Percentiles rank a stretch among this genome's conserved stretches.
Evolutionary conservation across 2,888 invertebrate genomes (phyloP).

Genomic region (Pseudanteris insignis): DNA sequence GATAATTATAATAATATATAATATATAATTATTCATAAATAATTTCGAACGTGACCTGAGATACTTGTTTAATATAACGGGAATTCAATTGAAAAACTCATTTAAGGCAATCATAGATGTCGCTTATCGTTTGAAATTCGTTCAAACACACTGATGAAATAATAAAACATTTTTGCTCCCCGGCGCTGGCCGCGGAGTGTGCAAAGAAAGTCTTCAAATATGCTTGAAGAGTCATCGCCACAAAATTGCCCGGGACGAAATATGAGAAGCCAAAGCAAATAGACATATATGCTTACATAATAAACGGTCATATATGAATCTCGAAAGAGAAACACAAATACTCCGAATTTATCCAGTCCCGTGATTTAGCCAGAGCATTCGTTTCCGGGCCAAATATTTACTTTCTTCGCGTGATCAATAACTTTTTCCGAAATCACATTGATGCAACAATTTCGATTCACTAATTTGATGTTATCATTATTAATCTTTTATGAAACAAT

Average conservation of each 20-base stretch:
- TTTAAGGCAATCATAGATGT: too few species aligned
- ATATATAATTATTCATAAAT: too few species aligned
- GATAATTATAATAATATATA: too few species aligned
- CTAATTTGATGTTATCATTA: too few species aligned
- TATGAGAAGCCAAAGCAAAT: slow-evolving; percentile 20
- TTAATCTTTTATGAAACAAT: too few species aligned
- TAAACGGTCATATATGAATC: slow-evolving; percentile 21
- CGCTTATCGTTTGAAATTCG: too few species aligned
- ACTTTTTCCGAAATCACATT: too few species aligned
- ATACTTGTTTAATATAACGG: too few species aligned
- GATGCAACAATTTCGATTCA: too few species aligned
- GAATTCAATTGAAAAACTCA: too few species aligned
- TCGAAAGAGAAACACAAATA: slow-evolving; percentile 31
- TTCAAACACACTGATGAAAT: too few species aligned
- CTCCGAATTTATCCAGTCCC: slow-evolving; percentile 16
- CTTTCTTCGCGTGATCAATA: slow-evolving; percentile 15
- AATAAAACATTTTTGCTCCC: neutral
- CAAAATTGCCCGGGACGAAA: slow-evolving; percentile 31
- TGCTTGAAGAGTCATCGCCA: slow-evolving; percentile 1
- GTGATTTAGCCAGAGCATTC: slow-evolving; percentile 19
- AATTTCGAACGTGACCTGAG: too few species aligned
- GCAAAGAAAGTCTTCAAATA: neutral
- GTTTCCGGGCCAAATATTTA: slow-evolving; percentile 19
- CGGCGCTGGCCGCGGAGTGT: neutral
- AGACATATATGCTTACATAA: slow-evolving; percentile 27